Evolutionary conservation across 2,888 invertebrate species (phyloP).

Genomic region (Acanthoscelides obtectus): DNA sequence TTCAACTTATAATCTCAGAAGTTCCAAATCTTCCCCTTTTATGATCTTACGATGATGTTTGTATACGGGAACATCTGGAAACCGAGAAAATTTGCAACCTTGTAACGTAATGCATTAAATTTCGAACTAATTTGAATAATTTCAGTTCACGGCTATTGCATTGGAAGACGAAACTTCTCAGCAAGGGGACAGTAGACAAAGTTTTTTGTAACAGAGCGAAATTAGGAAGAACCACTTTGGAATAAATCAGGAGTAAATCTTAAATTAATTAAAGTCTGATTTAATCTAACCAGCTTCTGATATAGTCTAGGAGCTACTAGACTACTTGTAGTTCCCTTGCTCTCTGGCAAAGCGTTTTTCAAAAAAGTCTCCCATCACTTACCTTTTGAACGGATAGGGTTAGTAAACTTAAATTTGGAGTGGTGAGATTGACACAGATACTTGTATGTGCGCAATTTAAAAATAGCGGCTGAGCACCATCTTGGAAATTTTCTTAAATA

Average conservation of each 20-base stretch:
- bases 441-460: too few relatives aligned
- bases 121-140: neutral
- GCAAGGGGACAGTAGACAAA: neutral
- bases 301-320: neutral
- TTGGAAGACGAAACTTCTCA: neutral
- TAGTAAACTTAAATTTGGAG: too few relatives aligned
- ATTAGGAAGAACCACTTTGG: conserved; percentile 1
- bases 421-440: too few relatives aligned
- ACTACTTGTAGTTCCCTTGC: too few relatives aligned
- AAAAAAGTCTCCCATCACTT: too few relatives aligned
- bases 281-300: neutral
- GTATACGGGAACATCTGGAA: neutral
- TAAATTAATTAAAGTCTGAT: neutral
- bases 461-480: too few relatives aligned
- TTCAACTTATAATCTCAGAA: too few relatives aligned
- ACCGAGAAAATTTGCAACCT: neutral
- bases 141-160: neutral
- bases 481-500: too few relatives aligned
- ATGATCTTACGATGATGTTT: neutral
- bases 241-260: conserved; percentile 1
- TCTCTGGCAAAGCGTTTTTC: too few relatives aligned
- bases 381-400: too few relatives aligned
- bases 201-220: conserved; percentile 1
- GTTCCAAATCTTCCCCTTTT: too few relatives aligned
- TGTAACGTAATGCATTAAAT: neutral